These are phyloP conservation scores for Bugula neritina DNA, from an alignment of 2,888 invertebrate species.

Conservation along the genomic window DNA sequence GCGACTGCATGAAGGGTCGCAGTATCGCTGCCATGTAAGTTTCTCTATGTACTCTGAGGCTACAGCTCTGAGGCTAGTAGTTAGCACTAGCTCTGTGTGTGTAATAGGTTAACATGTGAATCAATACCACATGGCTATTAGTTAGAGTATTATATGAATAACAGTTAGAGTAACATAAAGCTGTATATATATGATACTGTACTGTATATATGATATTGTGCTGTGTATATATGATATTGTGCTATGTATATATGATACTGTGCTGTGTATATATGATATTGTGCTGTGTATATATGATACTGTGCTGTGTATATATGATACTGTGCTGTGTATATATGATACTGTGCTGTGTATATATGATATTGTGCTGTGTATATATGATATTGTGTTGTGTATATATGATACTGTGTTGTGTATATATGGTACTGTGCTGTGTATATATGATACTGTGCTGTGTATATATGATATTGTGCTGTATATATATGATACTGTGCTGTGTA, in stretches of 20 bases:
- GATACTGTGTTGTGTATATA: neutral
- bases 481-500: neutral
- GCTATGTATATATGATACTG: neutral
- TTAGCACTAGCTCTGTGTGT: too few species aligned
- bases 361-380: neutral
- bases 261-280: neutral
- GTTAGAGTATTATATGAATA: too few species aligned
- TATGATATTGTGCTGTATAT: constrained; percentile 12
- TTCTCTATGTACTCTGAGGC: neutral
- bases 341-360: neutral
- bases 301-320: constrained; percentile 4
- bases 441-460: constrained; percentile 4
- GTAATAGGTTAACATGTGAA: too few species aligned
- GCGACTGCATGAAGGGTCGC: neutral
- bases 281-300: constrained; percentile 21
- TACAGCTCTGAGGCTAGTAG: too few species aligned
- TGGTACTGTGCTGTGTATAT: constrained; percentile 1
- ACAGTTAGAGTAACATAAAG: neutral
- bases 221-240: neutral
- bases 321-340: neutral
- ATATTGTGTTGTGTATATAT: neutral
- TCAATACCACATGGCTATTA: too few species aligned
- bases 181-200: neutral
- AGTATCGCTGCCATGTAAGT: constrained; percentile 1
- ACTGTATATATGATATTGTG: neutral